phyloP scores from a whole-genome alignment of 2,113 vertebrate genomes.

The Pelvicachromis taeniatus region DNA sequence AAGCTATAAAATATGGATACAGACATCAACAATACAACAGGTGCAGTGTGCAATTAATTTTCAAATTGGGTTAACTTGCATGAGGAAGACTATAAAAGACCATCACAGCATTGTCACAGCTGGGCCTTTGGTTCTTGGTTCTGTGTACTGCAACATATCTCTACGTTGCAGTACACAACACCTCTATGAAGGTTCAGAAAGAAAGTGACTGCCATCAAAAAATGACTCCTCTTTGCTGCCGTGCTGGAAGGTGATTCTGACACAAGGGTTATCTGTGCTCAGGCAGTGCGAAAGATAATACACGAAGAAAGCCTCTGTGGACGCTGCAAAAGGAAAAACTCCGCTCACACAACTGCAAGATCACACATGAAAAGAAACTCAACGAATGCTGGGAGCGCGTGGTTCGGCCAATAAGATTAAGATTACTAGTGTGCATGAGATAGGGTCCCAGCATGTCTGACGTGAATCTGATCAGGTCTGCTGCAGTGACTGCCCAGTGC shows the following conservation, averaged over 20 bases:
- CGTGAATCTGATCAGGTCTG: background rate
- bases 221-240: background rate
- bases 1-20: background rate
- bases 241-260: background rate
- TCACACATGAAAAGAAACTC: background rate
- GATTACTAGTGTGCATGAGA: background rate
- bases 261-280: background rate
- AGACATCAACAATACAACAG: background rate
- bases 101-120: background rate
- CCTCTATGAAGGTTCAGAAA: background rate
- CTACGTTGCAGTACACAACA: background rate
- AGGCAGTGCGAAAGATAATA: background rate
- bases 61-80: background rate
- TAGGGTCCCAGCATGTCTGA: background rate
- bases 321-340: background rate
- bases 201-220: background rate
- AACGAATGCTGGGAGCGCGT: background rate
- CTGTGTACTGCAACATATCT: background rate
- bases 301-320: background rate
- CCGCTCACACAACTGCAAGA: background rate
- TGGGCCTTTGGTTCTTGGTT: background rate
- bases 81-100: accelerated
- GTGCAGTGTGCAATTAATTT: background rate
- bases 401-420: background rate
- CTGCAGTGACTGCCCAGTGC: background rate